phyloP scores from a whole-genome alignment of 2,113 vertebrate species.

The Neoarius graeffei region DNA sequence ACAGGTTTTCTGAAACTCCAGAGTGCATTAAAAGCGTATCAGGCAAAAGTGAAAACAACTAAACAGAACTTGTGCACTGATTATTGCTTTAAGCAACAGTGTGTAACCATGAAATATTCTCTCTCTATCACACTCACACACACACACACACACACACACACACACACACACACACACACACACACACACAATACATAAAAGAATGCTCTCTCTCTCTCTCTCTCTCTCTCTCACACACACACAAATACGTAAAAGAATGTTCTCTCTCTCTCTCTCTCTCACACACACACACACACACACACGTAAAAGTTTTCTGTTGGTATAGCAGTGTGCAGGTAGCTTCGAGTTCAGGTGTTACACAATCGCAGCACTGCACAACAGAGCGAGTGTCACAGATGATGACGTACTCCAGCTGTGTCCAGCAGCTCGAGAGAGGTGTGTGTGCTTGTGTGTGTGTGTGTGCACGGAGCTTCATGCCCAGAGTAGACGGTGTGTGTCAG shows the following conservation, averaged over 20 bases:
- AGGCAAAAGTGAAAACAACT: slow-evolving; percentile 20
- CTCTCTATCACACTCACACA: slow-evolving; percentile 24
- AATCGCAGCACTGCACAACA: slow-evolving; percentile 53
- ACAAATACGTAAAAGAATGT: neutral
- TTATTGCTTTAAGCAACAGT: slow-evolving; percentile 37
- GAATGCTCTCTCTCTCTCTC: neutral
- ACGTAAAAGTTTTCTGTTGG: neutral
- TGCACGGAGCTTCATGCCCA: neutral
- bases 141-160: neutral
- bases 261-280: neutral
- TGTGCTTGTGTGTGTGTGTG: neutral
- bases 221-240: slow-evolving; percentile 1
- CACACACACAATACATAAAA: neutral
- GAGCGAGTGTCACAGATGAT: slow-evolving; percentile 30
- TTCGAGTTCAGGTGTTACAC: slow-evolving; percentile 69
- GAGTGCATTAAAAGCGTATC: slow-evolving; percentile 18
- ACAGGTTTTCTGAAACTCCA: slow-evolving; percentile 30
- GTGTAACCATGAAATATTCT: neutral
- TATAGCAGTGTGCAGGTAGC: neutral
- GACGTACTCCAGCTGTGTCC: neutral
- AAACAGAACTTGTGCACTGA: neutral
- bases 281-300: slow-evolving; percentile 8
- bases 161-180: too few species aligned
- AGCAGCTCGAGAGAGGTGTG: slow-evolving; percentile 5
- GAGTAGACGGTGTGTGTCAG: neutral